A percentile compares a stretch with the other conserved stretches of the same genome.
phyloP scores from a whole-genome alignment of 1,140 invertebrate species.

The Heliothis virescens region DNA sequence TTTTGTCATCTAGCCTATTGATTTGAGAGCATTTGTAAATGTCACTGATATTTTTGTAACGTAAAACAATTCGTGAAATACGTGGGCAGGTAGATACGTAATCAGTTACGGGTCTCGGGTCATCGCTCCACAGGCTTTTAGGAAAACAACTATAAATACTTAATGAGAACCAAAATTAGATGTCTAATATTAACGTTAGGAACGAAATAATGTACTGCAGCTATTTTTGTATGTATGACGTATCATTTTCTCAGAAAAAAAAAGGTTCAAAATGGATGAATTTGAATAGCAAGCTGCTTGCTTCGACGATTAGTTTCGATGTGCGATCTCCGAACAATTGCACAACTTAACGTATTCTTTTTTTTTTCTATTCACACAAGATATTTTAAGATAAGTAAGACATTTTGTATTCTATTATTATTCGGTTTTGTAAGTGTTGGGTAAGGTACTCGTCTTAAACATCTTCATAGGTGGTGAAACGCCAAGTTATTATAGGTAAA shows the following conservation, averaged over 20 bases:
- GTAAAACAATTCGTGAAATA: no score
- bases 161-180: conserved; percentile 2
- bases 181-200: not conserved
- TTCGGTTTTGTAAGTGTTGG: conserved; percentile 23
- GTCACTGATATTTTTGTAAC: no score
- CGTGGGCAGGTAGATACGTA: no score
- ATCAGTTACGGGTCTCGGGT: not conserved
- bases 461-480: conserved; percentile 3
- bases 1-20: no score
- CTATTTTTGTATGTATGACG: not conserved
- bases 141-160: conserved; percentile 8
- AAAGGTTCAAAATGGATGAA: not conserved
- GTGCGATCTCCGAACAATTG: conserved; percentile 33
- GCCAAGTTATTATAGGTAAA: not conserved
- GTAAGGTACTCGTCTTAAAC: conserved; percentile 6
- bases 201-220: not conserved
- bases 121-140: not conserved
- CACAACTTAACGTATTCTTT: conserved; percentile 40
- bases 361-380: conserved; percentile 42
- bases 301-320: conserved; percentile 34
- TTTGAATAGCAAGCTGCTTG: conserved; percentile 11
- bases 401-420: conserved; percentile 40
- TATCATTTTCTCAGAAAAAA: not conserved
- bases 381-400: conserved; percentile 38
- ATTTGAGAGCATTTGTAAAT: no score